A percentile compares a stretch with the other conserved stretches of the same genome.
These are phyloP conservation scores for Alosa alosa DNA, from an alignment of 2,113 vertebrate genomes.

Conservation along the genomic window DNA sequence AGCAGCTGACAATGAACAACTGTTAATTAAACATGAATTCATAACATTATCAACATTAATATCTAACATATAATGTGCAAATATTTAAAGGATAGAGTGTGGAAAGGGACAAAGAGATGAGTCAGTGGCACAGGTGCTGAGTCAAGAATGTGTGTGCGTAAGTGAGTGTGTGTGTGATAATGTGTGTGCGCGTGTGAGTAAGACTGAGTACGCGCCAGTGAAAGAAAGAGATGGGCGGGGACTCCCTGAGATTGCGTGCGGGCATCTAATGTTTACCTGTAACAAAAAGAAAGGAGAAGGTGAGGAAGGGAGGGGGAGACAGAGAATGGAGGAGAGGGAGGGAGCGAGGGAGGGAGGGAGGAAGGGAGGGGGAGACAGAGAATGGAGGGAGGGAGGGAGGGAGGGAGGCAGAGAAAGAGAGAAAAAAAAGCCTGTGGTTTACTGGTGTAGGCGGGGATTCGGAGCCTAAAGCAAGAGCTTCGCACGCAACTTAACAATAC, in stretches of 20 bases:
- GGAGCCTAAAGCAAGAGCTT: constrained; percentile 74
- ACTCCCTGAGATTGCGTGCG: constrained; percentile 70
- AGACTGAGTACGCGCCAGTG: constrained; percentile 56
- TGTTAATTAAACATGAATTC: not conserved
- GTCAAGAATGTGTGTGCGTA: constrained; percentile 64
- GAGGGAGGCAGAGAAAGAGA: constrained; percentile 54
- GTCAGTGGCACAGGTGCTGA: constrained; percentile 65
- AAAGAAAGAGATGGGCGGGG: constrained; percentile 67
- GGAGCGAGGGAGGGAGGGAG: constrained; percentile 51
- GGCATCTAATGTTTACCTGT: constrained; percentile 76
- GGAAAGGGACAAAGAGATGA: not conserved
- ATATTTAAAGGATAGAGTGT: not conserved
- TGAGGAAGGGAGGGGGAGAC: constrained; percentile 61
- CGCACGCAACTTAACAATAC: constrained; percentile 92
- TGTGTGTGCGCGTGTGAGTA: constrained; percentile 57
- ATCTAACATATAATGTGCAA: not conserved
- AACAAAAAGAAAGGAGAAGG: constrained; percentile 75
- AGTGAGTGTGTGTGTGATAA: constrained; percentile 34
- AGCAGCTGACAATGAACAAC: not conserved
- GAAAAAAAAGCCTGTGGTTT: constrained; percentile 75
- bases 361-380: constrained; percentile 56
- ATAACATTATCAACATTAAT: not conserved
- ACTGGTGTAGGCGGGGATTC: constrained; percentile 78
- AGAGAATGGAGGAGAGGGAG: constrained; percentile 53
- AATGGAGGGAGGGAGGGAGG: constrained; percentile 56